Base-by-base conservation (phyloP, 2,888 invertebrate genomes). In the Anodontia alba region DNA sequence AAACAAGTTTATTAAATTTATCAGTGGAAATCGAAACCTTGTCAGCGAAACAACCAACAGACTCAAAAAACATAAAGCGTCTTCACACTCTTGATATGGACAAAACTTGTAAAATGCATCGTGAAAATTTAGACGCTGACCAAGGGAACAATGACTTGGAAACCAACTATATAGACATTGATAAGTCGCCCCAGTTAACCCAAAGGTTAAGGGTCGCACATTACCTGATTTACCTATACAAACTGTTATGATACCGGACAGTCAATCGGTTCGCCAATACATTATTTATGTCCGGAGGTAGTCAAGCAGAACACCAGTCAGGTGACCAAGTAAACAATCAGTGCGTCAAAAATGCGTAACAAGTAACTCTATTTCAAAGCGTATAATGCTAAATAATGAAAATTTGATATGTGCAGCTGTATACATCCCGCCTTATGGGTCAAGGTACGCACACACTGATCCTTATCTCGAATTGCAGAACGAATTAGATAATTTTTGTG, bases 401-500 rank as follows among this genome's bases (percentile, higher is more conserved):
- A 7, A 68, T n/a, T 8, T 46, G 5, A 15, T n/a, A 17, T 51
- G 51, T 51, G 71, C 51, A 10, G 23, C 23, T 0, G 42, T 36
- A 31, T 71, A 71, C 33, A 51, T 71, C 15, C 71, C 71, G 29
- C 71, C 71, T 0, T 51, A n/a, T 20, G 31, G 51, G 31, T 33
- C 71, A 26, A 71, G 33, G 29, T 71, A 51, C 46, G 29, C 51
- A 23, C 46, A 71, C n/a, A 0, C 51, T 17, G 71, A 71, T n/a
- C 71, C 71, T 15, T 71, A 71, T 51, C 71, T 51, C 29, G 71
- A 71, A n/a, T 51, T 71, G n/a, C 71, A 71, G 51, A 51, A 10
- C 20, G 71, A 51, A 1, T 46, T 71, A 17, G 54, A 71, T 23
- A 51, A 51, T 1, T 71, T 51, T 51, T 8, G 15, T 15, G 2